phyloP scores from a whole-genome alignment of 2,113 vertebrate genomes.

The Pundamilia nyererei region DNA sequence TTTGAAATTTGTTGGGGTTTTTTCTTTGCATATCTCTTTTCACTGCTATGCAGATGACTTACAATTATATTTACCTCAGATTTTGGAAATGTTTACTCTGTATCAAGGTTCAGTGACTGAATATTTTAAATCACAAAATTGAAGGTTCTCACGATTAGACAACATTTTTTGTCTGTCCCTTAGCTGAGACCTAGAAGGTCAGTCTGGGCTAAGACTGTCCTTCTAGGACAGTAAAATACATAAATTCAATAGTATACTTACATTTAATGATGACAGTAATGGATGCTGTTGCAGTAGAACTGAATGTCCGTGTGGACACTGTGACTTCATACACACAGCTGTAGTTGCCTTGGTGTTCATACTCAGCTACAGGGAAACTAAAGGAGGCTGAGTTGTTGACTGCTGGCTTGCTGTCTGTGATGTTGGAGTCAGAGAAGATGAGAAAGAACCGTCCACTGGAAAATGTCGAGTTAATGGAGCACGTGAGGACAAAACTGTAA shows the following conservation, averaged over 20 bases:
- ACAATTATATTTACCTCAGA: not conserved
- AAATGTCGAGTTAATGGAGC: rapidly evolving
- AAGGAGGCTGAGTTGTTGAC: not conserved
- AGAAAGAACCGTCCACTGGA: rapidly evolving
- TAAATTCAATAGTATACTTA: rapidly evolving
- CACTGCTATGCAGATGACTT: not conserved
- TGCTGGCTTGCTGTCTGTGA: rapidly evolving
- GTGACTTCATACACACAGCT: not conserved
- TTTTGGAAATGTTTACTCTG: not conserved
- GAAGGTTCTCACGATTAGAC: not conserved
- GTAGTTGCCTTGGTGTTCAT: not conserved
- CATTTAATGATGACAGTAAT: not conserved
- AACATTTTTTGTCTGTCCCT: not conserved
- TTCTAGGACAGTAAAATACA: not conserved
- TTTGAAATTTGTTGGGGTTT: rapidly evolving
- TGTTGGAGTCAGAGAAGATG: not conserved
- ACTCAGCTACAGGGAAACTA: not conserved
- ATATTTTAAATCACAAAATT: not conserved
- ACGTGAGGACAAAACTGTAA: not conserved
- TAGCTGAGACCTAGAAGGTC: not conserved
- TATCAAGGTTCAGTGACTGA: not conserved
- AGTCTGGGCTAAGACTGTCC: not conserved
- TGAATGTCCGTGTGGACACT: not conserved
- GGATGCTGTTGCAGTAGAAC: not conserved
- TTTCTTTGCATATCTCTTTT: not conserved